Evolutionary conservation across 2,888 invertebrate species (phyloP).

Genomic region (Mystacides longicornis): DNA sequence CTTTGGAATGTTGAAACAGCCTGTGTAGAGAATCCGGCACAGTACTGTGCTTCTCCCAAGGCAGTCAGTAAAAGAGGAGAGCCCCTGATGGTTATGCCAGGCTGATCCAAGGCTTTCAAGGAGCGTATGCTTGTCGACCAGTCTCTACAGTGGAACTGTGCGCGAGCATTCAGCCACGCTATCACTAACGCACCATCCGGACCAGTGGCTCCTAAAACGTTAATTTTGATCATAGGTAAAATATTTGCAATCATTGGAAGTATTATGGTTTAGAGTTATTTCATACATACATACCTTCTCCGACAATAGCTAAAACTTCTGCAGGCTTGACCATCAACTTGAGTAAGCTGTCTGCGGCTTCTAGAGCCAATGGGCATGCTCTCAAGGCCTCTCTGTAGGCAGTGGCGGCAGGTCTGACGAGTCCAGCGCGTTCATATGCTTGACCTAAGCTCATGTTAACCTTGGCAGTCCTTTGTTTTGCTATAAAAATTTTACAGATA

Average conservation of each 20-base stretch:
- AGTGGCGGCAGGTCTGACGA: conserved; percentile 63
- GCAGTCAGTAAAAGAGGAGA: conserved; percentile 53
- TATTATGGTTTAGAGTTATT: not conserved
- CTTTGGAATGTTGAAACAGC: conserved; percentile 51
- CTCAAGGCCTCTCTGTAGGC: conserved; percentile 73
- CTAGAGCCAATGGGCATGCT: conserved; percentile 67
- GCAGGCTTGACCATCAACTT: conserved; percentile 63
- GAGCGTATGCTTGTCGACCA: conserved; percentile 59
- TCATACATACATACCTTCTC: conserved; percentile 16
- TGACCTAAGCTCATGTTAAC: conserved; percentile 72
- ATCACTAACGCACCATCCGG: conserved; percentile 46
- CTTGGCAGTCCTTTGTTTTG: conserved; percentile 61
- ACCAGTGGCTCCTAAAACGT: conserved; percentile 29
- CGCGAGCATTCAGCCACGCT: conserved; percentile 57
- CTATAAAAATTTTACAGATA: conserved; percentile 40
- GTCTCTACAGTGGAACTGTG: conserved; percentile 59
- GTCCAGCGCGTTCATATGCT: conserved; percentile 60
- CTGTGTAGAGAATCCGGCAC: conserved; percentile 60
- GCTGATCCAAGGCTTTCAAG: conserved; percentile 59
- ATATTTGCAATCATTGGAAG: not conserved
- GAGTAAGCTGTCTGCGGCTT: conserved; percentile 65
- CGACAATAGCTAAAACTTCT: conserved; percentile 65
- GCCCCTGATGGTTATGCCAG: conserved; percentile 27
- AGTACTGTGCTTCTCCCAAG: conserved; percentile 66
- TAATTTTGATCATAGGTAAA: not conserved